Conservation (phyloP, 1,140 invertebrate species). For the Diorhabda sublineata region DNA sequence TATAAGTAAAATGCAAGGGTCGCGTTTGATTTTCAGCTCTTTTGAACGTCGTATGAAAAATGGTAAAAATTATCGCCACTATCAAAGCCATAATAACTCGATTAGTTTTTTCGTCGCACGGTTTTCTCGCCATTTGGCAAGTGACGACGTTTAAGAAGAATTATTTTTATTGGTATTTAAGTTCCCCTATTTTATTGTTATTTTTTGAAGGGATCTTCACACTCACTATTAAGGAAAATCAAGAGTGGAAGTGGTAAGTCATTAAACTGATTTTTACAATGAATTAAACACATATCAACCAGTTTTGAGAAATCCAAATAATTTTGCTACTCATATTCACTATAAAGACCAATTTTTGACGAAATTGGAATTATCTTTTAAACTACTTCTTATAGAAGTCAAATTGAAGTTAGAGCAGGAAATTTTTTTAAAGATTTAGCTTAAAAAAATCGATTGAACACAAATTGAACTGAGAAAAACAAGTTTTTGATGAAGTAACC, state of each 20-base stretch:
- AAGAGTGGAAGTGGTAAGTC: conserved; percentile 82
- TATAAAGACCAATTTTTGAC: no score
- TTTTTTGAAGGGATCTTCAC: conserved; percentile 81
- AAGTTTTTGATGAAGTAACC: no score
- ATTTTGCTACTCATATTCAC: no score
- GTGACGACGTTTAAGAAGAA: conserved; percentile 70
- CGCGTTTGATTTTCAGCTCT: background rate
- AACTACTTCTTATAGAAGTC: no score
- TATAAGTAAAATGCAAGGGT: background rate
- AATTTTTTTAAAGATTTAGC: no score
- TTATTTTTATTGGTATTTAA: conserved; percentile 71
- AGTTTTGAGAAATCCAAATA: no score
- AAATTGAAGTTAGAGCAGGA: no score
- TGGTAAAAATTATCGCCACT: conserved; percentile 70
- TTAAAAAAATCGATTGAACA: no score
- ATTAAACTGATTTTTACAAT: background rate
- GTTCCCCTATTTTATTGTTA: conserved; percentile 67
- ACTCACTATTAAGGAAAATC: conserved; percentile 76
- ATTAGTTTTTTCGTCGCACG: conserved; percentile 73
- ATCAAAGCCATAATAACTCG: conserved; percentile 77
- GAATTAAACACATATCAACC: no score
- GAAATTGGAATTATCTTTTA: no score
- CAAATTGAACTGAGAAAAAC: no score
- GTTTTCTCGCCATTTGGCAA: conserved; percentile 77
- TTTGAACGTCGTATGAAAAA: conserved; percentile 33